phyloP scores from a whole-genome alignment of 2,888 invertebrate genomes.

The Andrena flavipes region DNA sequence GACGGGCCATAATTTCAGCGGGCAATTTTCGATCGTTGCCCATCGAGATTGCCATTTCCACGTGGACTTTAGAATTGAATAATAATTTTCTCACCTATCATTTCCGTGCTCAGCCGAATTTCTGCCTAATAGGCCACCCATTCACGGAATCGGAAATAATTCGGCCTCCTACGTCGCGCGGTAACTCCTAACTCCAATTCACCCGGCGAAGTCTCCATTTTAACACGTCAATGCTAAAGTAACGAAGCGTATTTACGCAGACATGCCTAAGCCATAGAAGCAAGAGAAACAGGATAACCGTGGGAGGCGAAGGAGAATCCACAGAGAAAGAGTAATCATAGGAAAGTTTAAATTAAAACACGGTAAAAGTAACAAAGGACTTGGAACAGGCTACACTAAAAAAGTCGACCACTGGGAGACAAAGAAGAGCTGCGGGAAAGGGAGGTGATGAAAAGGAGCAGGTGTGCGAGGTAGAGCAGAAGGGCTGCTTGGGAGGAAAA shows the following conservation, averaged over 20 bases:
- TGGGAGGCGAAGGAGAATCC: not conserved
- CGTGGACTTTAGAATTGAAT: constrained; percentile 49
- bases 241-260: too few species aligned
- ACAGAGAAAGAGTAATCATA: not conserved
- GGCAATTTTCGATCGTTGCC: constrained; percentile 60
- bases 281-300: not conserved
- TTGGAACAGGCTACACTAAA: not conserved
- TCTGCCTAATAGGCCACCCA: constrained; percentile 1
- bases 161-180: constrained; percentile 6
- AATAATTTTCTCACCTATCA: constrained; percentile 57
- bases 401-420: not conserved
- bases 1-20: constrained; percentile 49
- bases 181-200: constrained; percentile 43
- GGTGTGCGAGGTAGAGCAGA: not conserved
- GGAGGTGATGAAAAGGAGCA: not conserved
- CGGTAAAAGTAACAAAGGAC: not conserved
- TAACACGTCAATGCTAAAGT: not conserved
- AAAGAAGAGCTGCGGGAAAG: not conserved
- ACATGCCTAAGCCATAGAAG: not conserved
- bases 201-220: constrained; percentile 23
- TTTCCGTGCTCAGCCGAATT: constrained; percentile 37
- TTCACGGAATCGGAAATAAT: constrained; percentile 34
- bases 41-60: constrained; percentile 55
- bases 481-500: not conserved
- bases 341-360: too few species aligned